Evolutionary conservation across 2,113 vertebrate species (phyloP).

Genomic region (Eulemur rufifrons): DNA sequence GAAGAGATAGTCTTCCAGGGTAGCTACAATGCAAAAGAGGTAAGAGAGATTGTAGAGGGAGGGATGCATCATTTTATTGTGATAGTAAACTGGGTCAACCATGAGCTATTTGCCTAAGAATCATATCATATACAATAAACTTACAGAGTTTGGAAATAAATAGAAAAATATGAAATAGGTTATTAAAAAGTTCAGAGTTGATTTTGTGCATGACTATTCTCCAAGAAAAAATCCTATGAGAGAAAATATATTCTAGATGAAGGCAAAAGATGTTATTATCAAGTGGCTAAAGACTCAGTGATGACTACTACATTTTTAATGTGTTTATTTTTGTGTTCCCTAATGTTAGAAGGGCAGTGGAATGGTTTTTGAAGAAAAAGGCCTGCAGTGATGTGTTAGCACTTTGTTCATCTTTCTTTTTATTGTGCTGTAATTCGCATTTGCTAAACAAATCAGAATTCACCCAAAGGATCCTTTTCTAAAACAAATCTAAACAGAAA

Average conservation of each 20-base stretch:
- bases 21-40: background rate
- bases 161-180: background rate
- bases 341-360: background rate
- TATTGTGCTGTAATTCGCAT: background rate
- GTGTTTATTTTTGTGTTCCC: background rate
- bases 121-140: background rate
- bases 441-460: constrained; percentile 61
- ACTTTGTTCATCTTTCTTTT: background rate
- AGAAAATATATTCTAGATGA: background rate
- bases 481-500: constrained; percentile 57
- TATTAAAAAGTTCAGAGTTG: background rate
- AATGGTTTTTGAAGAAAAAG: background rate
- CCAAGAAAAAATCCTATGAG: background rate
- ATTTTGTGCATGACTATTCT: background rate
- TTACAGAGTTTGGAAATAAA: background rate
- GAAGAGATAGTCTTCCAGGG: background rate
- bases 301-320: background rate
- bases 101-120: background rate
- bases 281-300: background rate
- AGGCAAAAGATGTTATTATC: background rate
- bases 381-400: background rate
- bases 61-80: background rate
- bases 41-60: background rate
- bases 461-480: constrained; percentile 45
- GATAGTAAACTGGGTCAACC: background rate